Base-by-base conservation (phyloP, 2,113 vertebrate genomes). In the Carassius gibelio region DNA sequence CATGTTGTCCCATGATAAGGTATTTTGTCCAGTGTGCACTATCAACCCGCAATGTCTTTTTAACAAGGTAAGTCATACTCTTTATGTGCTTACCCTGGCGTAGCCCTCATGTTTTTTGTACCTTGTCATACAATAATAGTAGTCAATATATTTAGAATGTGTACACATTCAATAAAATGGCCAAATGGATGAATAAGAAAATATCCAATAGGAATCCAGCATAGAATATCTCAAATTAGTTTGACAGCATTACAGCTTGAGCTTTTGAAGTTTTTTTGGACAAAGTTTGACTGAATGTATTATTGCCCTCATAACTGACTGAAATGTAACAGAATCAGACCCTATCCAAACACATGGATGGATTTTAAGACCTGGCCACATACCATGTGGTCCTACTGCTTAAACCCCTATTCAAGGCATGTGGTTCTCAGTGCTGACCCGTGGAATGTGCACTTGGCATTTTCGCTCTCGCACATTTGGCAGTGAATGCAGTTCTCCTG, bases 351-450 rank as follows among this genome's bases (percentile, higher is more conserved):
- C 68, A 74, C 61, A 80, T 68, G 79, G 83, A 84, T 81, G 45
- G 26, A 10, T 78, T 84, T 81, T 62, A 64, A 55, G 83, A 85
- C 81, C 75, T 62, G 68, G 68, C 75, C 15, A 61, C 15, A 17
- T n/a, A n/a, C 42, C 62, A 83, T 89, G 85, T 86, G 85, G 85
- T 85, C 75, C 83, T 50, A 71, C 36, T 86, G 75, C 83, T 86
- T 83, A 83, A 82, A 81, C 59, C 57, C 57, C 45, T 64, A 42
- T 38, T 80, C 81, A 42, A 87, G 83, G 68, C 88, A 83, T 85
- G 84, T 77, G 83, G 83, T 76, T 75, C 75, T 83, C 48, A 74
- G 57, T 66, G 38, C 68, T 76, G 83, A 85, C 86, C 83, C 72
- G 21, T 75, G 75, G 86, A 89, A 89, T 87, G 86, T 81, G 80